phyloP scores from a whole-genome alignment of 2,797 vertebrate species.

The Ctenochaetus hawaiiensis region DNA sequence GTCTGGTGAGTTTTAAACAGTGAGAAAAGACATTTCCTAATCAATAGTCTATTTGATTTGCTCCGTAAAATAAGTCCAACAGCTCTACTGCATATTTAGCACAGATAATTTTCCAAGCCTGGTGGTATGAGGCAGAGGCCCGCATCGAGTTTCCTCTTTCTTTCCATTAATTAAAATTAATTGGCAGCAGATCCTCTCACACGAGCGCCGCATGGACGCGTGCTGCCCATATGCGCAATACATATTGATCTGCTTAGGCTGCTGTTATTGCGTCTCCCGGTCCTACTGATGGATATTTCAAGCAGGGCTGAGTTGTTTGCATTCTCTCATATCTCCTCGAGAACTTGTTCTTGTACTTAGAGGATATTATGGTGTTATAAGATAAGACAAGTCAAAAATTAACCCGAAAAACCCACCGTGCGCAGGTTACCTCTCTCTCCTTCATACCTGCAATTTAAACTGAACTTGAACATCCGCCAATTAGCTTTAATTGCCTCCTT shows the following conservation, averaged over 20 bases:
- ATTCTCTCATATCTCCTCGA: slow-evolving; percentile 32
- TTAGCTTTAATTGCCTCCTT: slow-evolving; percentile 10
- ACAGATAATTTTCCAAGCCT: slow-evolving; percentile 74
- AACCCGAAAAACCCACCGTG: slow-evolving; percentile 4
- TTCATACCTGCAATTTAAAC: slow-evolving; percentile 46
- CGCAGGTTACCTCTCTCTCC: neutral
- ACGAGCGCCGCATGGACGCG: slow-evolving; percentile 69
- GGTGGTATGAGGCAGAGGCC: slow-evolving; percentile 73
- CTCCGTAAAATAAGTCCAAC: slow-evolving; percentile 58
- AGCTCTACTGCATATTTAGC: slow-evolving; percentile 73
- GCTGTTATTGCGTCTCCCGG: slow-evolving; percentile 55
- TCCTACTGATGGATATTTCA: slow-evolving; percentile 45
- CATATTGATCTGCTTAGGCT: slow-evolving; percentile 79
- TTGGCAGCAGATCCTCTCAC: slow-evolving; percentile 77
- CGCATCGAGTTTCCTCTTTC: slow-evolving; percentile 79
- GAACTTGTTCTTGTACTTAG: slow-evolving; percentile 27
- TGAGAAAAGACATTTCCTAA: slow-evolving; percentile 42
- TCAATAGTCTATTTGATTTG: slow-evolving; percentile 68
- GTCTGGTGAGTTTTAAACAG: slow-evolving; percentile 21
- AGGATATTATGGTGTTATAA: slow-evolving; percentile 11
- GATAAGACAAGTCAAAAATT: slow-evolving; percentile 34
- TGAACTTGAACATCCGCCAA: neutral
- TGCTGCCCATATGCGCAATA: slow-evolving; percentile 75
- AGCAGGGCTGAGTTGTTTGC: slow-evolving; percentile 45
- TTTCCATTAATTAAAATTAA: slow-evolving; percentile 87